Base-by-base conservation (phyloP, 2,888 invertebrate genomes). In the Geophilus truncorum region DNA sequence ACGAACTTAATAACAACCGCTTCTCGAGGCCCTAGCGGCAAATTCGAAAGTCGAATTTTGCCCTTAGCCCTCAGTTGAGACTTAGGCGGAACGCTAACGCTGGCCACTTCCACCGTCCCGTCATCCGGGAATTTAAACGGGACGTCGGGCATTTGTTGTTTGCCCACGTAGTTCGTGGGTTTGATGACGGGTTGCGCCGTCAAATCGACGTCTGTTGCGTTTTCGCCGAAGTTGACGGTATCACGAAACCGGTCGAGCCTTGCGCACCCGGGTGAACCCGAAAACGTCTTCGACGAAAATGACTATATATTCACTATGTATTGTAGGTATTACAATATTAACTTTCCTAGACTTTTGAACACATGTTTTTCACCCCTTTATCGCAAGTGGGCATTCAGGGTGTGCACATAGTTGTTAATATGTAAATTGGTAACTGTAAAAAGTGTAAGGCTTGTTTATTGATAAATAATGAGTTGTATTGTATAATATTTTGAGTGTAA, bases 201-300 rank as follows among this genome's bases (percentile, higher is more conserved):
- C 82, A 77, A 83, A 82, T 21, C 82, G 28, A 34, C 81, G 79
- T 23, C 78, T 30, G 78, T 4, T 75, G 85, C 86, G 34, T 87
- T 85, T 10, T 86, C 86, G 0, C 89, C 88, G n/a, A 92, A 91
- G 88, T 94, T 94, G 85, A 91, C 90, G 92, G 90, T 28, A 93
- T 92, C 84, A 93, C 88, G 87, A 91, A 93, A 23, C 94, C 94
- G 0, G 83, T 83, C 7, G 82, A 77, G 5, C 83, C 83, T 57
- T 82, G 82, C 9, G 82, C 80, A 83, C 82, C 75, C 83, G 78
- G 5, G 82, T 79, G 78, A 84, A 81, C 1, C 82, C 80, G 45
- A 84, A 82, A 18, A 80, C 77, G 18, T 77, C 36, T 9, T 80
- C 80, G 10, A n/a, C 28, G 15, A 45, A n/a, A n/a, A n/a, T n/a